Conservation (phyloP, 2,888 invertebrate species). For the Ectropis crepuscularia region DNA sequence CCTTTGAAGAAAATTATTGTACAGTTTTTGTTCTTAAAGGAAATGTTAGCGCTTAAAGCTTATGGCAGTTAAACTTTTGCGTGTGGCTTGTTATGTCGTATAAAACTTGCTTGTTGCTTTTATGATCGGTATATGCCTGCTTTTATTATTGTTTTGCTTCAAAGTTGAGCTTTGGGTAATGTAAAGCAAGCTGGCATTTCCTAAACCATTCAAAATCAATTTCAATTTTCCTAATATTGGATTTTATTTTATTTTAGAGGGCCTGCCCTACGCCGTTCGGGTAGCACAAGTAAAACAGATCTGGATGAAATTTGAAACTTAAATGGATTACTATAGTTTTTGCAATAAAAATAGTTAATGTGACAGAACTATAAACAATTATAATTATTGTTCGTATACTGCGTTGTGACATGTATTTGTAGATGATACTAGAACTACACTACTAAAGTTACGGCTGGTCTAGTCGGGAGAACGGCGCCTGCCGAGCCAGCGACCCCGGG, state of each 20-base stretch:
- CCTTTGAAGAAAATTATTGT: constrained; percentile 70
- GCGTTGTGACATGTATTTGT: no score
- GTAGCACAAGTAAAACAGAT: background rate
- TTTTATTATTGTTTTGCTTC: constrained; percentile 16
- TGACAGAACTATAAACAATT: no score
- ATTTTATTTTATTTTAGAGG: background rate
- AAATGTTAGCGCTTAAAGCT: constrained; percentile 26
- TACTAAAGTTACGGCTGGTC: no score
- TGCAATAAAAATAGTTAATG: no score
- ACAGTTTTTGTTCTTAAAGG: constrained; percentile 48
- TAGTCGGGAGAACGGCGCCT: no score
- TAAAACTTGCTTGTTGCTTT: constrained; percentile 20
- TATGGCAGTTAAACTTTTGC: constrained; percentile 42
- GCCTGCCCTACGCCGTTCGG: background rate
- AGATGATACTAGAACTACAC: no score
- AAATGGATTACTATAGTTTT: no score
- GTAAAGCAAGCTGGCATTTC: constrained; percentile 1
- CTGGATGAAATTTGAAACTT: no score
- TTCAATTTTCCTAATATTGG: background rate
- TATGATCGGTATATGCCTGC: constrained; percentile 3
- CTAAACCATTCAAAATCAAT: background rate
- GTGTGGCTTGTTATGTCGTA: constrained; percentile 25
- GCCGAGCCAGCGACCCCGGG: no score
- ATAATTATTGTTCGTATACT: no score
- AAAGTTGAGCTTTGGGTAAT: constrained; percentile 1